Evolutionary conservation across 2,888 invertebrate species (phyloP).

Genomic region (Bembecia ichneumoniformis): DNA sequence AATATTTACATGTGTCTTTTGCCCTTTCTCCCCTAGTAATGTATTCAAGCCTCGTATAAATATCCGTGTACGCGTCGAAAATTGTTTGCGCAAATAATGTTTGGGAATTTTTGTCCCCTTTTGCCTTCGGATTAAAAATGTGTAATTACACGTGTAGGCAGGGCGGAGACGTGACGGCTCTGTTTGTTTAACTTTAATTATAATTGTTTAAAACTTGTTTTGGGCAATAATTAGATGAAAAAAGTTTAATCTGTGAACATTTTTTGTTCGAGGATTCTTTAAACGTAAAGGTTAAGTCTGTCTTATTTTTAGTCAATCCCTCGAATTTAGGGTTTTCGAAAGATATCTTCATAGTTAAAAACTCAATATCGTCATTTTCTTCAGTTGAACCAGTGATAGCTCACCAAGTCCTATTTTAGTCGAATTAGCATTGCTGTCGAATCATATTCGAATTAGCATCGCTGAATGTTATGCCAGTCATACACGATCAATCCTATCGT

Average conservation of each 20-base stretch:
- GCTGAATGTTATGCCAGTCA: too few relatives aligned
- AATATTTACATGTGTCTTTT: slow-evolving; percentile 45
- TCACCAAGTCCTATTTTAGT: too few relatives aligned
- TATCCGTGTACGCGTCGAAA: slow-evolving; percentile 16
- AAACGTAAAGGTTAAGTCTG: too few relatives aligned
- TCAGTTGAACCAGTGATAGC: too few relatives aligned
- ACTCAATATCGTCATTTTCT: too few relatives aligned
- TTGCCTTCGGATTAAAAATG: slow-evolving; percentile 8
- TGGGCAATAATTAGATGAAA: not conserved
- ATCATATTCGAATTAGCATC: too few relatives aligned
- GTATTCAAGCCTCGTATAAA: slow-evolving; percentile 32
- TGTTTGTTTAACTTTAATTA: not conserved
- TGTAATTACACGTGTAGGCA: slow-evolving; percentile 5
- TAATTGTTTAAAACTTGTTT: not conserved
- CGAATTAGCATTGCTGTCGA: too few relatives aligned
- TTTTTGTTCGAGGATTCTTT: slow-evolving; percentile 4
- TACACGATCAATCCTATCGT: too few relatives aligned
- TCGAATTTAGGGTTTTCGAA: too few relatives aligned
- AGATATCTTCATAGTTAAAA: too few relatives aligned
- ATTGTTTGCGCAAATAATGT: slow-evolving; percentile 36
- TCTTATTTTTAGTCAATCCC: too few relatives aligned
- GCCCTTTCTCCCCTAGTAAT: slow-evolving; percentile 28
- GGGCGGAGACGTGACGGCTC: not conserved
- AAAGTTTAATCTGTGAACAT: slow-evolving; percentile 6
- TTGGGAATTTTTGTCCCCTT: slow-evolving; percentile 11